These are phyloP conservation scores for Ylistrum balloti DNA, from an alignment of 1,140 invertebrate genomes.

Conservation along the genomic window DNA sequence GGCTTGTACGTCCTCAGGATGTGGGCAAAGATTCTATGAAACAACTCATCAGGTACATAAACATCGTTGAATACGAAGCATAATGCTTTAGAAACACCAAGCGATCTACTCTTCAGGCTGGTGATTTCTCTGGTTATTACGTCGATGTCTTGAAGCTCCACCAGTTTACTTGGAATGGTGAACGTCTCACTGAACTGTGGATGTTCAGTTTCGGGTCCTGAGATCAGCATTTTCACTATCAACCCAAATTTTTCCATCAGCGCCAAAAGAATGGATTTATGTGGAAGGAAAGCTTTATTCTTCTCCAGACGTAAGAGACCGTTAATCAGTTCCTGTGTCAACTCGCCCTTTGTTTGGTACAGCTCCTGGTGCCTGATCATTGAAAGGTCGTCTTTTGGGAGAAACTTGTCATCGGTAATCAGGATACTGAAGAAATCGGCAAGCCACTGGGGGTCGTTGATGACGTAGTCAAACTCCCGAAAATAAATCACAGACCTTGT, in stretches of 20 bases:
- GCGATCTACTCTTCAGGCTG: too few relatives aligned
- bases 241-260: background rate
- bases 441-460: constrained; percentile 8
- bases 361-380: background rate
- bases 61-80: too few relatives aligned
- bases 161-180: too few relatives aligned
- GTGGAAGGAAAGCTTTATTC: background rate
- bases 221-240: background rate
- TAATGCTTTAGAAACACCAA: too few relatives aligned
- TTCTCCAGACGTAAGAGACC: background rate
- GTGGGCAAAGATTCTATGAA: too few relatives aligned
- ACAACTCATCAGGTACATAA: too few relatives aligned
- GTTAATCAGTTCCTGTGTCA: background rate
- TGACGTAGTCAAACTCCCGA: background rate
- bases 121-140: too few relatives aligned
- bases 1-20: too few relatives aligned
- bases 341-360: background rate
- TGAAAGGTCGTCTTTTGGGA: background rate
- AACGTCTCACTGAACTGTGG: too few relatives aligned
- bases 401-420: background rate
- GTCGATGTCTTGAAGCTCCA: too few relatives aligned
- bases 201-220: background rate
- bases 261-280: background rate
- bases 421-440: background rate
- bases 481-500: constrained; percentile 26